Base-by-base conservation (phyloP, 1,140 invertebrate genomes). In the Fopius arisanus region DNA sequence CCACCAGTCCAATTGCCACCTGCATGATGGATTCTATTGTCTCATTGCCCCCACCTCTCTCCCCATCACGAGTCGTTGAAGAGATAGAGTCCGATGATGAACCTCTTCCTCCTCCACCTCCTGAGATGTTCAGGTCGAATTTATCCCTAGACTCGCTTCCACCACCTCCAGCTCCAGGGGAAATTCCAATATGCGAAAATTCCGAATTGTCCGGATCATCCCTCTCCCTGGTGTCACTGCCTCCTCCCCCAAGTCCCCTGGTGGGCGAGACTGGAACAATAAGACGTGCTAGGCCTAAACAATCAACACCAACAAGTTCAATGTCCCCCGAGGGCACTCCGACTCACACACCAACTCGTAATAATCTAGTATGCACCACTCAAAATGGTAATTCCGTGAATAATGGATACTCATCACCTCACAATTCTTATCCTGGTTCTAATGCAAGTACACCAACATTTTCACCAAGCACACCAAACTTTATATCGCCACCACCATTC, bases 101-200 rank as follows among this genome's bases (percentile, higher is more conserved):
- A 74, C 85, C 88, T 1, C 86, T 92, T 3, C 89, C 90, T 0
- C 92, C 92, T 0, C 92, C 90, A 16, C 92, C 92, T 0, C 91
- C 91, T 0, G 88, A 87, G 72, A 91, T 94, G 89, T 93, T 93
- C 81, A 90, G 92, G 37, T 94, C 92, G 0, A 94, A 92, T n/a
- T 85, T 94, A 1, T 94, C 93, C 16, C 82, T 95, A 41, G 92
- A 94, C 67, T 93, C 92, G 9, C 80, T 95, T 65, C 94, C 94
- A 1, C 93, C 94, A 12, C 94, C 94, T 1, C 94, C 94, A 0
- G 93, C 93, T 2, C 92, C 92, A 0, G 88, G 90, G 7, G 92
- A 93, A 59, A 78, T 92, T 6, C 89, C 90, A 19, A 80, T 87
- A 7, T 89, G 90, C 69, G 89, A 89, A 12, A 89, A 89, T 2